A percentile compares a stretch with the other conserved stretches of the same genome.
These are phyloP conservation scores for Ranitomeya imitator DNA, from an alignment of 2,113 vertebrate genomes.

Conservation along the genomic window DNA sequence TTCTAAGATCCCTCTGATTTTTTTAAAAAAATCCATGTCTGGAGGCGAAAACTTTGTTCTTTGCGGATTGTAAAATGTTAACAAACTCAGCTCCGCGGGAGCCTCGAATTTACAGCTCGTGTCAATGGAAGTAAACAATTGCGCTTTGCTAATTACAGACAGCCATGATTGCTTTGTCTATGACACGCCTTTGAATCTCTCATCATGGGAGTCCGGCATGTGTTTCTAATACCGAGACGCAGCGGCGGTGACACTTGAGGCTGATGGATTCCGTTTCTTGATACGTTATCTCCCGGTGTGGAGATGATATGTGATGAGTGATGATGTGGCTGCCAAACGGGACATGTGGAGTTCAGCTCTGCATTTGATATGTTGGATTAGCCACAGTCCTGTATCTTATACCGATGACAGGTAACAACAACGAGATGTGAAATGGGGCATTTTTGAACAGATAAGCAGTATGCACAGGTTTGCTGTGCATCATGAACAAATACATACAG, in stretches of 20 bases:
- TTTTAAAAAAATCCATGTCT: conserved; percentile 29
- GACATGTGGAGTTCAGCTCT: neutral
- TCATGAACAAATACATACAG: too few species aligned
- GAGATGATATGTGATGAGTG: neutral
- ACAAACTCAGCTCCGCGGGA: neutral
- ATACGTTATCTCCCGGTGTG: neutral
- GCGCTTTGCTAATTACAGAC: neutral
- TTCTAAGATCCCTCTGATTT: neutral
- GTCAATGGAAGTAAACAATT: conserved; percentile 9
- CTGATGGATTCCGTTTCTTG: neutral
- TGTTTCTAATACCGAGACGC: conserved; percentile 11
- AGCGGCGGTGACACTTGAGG: neutral
- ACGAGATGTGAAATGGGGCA: neutral
- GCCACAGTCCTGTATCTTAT: neutral
- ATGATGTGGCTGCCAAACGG: neutral
- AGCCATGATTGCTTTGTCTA: neutral
- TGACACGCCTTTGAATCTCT: neutral
- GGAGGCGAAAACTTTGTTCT: conserved; percentile 37
- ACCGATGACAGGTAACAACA: neutral
- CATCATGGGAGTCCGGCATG: conserved; percentile 15
- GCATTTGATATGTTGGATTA: too few species aligned
- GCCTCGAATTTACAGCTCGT: conserved; percentile 6
- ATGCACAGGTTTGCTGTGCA: too few species aligned
- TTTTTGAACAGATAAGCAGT: too few species aligned
- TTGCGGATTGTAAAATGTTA: conserved; percentile 4